Conservation (phyloP, 2,797 vertebrate genomes). For the Otolemur crassicaudatus region DNA sequence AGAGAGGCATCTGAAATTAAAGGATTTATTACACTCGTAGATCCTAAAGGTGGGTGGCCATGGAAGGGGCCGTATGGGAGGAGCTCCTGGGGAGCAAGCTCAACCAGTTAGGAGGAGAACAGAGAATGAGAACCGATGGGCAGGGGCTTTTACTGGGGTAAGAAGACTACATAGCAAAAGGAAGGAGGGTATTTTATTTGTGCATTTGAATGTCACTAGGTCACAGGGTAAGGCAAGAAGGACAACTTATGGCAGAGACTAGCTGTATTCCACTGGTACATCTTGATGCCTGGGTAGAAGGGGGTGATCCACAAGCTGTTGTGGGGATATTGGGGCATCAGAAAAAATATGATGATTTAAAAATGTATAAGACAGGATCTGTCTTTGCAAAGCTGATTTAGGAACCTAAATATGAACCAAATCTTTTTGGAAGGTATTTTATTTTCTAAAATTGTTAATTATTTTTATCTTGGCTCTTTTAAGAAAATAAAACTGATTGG, state of each 20-base stretch:
- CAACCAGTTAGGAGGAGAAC: background rate
- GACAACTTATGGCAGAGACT: background rate
- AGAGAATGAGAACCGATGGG: background rate
- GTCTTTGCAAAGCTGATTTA: background rate
- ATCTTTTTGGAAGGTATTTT: slow-evolving; percentile 12
- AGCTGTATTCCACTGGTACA: background rate
- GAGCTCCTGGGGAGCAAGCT: background rate
- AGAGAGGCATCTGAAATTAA: background rate
- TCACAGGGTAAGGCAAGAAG: background rate
- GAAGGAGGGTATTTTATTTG: no score
- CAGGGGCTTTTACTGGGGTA: background rate
- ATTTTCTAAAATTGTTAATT: slow-evolving; percentile 21
- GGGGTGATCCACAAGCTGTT: background rate
- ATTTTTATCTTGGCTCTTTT: background rate
- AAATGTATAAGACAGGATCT: background rate
- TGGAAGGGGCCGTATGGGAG: background rate
- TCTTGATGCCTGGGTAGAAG: background rate
- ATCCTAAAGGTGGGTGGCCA: background rate
- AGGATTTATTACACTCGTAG: background rate
- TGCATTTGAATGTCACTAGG: background rate
- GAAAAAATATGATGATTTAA: background rate
- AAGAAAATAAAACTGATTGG: background rate
- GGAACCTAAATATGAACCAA: background rate
- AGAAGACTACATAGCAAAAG: background rate
- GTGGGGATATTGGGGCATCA: background rate